Evolutionary conservation across 2,113 vertebrate genomes (phyloP), one percentile per base, ranked within the genome.

Genomic region (Triplophysa tibetana): DNA sequence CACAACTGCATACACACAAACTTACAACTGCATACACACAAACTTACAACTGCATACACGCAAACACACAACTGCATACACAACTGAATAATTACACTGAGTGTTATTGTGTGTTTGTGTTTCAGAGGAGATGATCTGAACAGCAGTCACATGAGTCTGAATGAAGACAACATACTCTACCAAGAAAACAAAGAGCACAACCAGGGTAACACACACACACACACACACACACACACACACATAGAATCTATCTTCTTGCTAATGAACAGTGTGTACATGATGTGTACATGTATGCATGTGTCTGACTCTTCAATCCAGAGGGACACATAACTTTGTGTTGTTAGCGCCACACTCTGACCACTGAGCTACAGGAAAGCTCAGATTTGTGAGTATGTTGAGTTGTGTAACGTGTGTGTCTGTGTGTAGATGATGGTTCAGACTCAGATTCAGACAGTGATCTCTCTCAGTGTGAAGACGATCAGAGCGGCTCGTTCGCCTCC

Each of bases 361-460:
- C 26, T 29, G 26, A 29, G 26, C 26, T 3, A 29, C 26, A 29
- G 26, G 26, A 29, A 29, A 29, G 2, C 21, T 69, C 10, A 66
- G 24, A 24, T 61, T 63, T 38, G 56, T 80, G 50, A 75, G 26
- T 69, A n/a, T 38, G 33, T 38, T 38, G 0, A 38, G 33, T 1
- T 38, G 33, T 38, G 33, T 38, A 38, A 38, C 33, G 33, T 7
- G 33, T 38, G 33, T 38, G 33, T 33, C 61, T 73, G 56, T 50
- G 33, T 75, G 33, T 74, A 97, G 95, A 94, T 75, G 92, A 80
- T 0, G 95, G 96, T 90, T 95, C 94, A 0, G 97, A 98, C 87
- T 95, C 94, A 0, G 97, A 98, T 87, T 96, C 96, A 0, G 96
- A 98, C 90, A 97, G 96, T 63, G 97, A 98, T 81, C 85, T 98